Base-by-base conservation (phyloP, 2,797 vertebrate genomes). In the Sphenopsis melanotis region DNA sequence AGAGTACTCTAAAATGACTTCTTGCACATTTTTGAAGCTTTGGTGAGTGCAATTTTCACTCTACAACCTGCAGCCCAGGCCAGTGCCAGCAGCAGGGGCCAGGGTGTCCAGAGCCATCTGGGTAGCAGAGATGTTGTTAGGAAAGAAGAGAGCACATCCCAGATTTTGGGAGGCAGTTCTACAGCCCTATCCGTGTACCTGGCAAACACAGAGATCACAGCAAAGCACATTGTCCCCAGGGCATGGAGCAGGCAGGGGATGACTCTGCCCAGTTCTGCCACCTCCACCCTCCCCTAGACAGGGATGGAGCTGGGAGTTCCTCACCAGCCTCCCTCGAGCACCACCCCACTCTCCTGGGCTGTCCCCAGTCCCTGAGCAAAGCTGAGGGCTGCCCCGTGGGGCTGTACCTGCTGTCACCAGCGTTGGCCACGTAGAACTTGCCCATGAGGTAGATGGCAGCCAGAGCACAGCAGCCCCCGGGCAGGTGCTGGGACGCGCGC, bases 351-450 rank as follows among this genome's bases (percentile, higher is more conserved):
- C 42, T 14, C 2, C 44, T 1, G 2, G 36, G 14, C 11, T 9
- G 41, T 70, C 29, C 75, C 70, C 5, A 0, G 4, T 1, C 13
- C 6, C 29, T 1, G 5, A 26, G 59, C 0, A 2, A 11, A 29
- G 18, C 30, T 2, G 7, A 44, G 68, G 59, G 71, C 44, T 79
- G 53, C 79, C n/a, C 34, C 3, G 29, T 0, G 1, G 72, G 52
- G 60, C 65, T 77, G 75, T 98, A 99, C 99, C 99, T 99, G 98
- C 99, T 99, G 93, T 99, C 99, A 11, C 99, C 99, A 15, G 99
- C 98, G 23, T 99, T 99, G 95, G 99, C 99, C 93, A 99, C 98
- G 13, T 99, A 99, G 93, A 99, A 98, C 95, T 99, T 99, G 90
- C 99, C 99, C 98, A 99, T 98, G 94, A 99, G 94, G 96, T 99